Percentiles rank a stretch among this genome's conserved stretches.
Conservation (phyloP, 2,797 vertebrate genomes). For the Silurus aristotelis region DNA sequence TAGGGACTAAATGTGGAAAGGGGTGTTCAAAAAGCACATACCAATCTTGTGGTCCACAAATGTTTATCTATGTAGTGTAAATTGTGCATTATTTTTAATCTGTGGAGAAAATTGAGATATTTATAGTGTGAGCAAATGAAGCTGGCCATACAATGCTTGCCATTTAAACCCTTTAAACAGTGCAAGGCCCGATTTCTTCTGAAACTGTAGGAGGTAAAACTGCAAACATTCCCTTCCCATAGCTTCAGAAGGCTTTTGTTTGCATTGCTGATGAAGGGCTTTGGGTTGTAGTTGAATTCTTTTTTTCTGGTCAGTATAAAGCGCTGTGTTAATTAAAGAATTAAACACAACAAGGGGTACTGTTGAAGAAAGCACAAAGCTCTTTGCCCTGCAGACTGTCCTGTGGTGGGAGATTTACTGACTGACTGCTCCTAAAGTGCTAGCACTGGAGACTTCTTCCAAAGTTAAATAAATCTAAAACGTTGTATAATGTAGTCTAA, state of each 20-base stretch:
- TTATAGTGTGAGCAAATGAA: background rate
- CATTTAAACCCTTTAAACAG: background rate
- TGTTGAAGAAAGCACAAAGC: background rate
- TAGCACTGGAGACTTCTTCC: background rate
- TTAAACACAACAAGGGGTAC: constrained; percentile 2
- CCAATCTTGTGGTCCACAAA: too few species aligned
- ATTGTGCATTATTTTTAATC: too few species aligned
- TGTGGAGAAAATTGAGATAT: background rate
- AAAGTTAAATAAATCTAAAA: background rate
- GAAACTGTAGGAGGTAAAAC: constrained; percentile 4
- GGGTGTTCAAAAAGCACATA: too few species aligned
- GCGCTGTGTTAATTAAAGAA: background rate
- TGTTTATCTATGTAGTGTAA: too few species aligned
- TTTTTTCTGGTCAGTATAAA: constrained; percentile 7
- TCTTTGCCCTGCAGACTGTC: background rate
- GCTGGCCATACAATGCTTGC: background rate
- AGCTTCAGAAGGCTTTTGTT: background rate
- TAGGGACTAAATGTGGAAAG: too few species aligned
- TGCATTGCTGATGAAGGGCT: background rate
- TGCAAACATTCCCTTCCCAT: background rate
- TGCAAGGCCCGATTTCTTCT: background rate
- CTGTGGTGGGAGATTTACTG: background rate
- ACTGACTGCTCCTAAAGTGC: background rate
- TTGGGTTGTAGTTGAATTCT: background rate
- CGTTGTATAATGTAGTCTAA: background rate